Evolutionary conservation across 2,113 vertebrate genomes (phyloP).

Genomic region (Nycticebus coucang): DNA sequence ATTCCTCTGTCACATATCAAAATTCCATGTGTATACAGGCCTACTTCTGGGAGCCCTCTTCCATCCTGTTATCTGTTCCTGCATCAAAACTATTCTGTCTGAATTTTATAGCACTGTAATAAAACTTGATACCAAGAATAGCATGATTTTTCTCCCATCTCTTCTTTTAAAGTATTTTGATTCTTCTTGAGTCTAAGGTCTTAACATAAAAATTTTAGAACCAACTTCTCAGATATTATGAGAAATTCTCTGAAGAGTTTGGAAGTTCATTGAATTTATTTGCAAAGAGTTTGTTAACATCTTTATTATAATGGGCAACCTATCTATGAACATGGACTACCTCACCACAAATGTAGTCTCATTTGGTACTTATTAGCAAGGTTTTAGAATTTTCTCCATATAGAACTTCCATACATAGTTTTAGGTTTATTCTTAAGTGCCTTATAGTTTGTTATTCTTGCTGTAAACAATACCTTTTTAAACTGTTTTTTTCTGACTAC

Average conservation of each 20-base stretch:
- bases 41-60: neutral
- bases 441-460: neutral
- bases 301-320: neutral
- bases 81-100: neutral
- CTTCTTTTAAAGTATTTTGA: neutral
- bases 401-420: neutral
- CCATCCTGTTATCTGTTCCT: neutral
- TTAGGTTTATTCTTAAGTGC: neutral
- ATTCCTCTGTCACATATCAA: neutral
- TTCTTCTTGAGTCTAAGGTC: neutral
- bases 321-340: neutral
- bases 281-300: neutral
- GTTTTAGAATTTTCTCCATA: constrained; percentile 7
- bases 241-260: neutral
- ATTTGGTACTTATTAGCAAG: neutral
- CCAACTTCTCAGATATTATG: neutral
- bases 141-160: neutral
- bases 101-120: neutral
- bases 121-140: neutral
- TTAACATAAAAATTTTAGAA: constrained; percentile 14
- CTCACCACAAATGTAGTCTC: neutral
- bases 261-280: neutral
- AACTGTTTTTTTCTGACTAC: neutral
- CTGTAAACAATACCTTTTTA: neutral
- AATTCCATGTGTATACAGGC: neutral